Evolutionary conservation across 2,888 invertebrate species (phyloP).

Genomic region (Campaea margaritaria): DNA sequence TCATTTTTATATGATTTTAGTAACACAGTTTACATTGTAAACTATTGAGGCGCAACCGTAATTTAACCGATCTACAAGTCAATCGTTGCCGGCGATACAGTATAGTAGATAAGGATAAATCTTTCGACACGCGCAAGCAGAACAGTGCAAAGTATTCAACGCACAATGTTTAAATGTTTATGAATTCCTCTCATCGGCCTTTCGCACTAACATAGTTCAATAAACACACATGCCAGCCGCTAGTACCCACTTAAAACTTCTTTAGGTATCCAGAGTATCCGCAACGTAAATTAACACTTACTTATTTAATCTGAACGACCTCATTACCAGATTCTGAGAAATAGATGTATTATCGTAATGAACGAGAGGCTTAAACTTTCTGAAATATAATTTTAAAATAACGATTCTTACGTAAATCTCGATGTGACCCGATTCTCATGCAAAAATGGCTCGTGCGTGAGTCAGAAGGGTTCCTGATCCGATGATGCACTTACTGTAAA

Average conservation of each 20-base stretch:
- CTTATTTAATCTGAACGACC: slow-evolving; percentile 8
- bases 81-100: slow-evolving; percentile 51
- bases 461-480: slow-evolving; percentile 61
- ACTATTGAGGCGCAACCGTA: slow-evolving; percentile 29
- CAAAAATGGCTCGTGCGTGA: slow-evolving; percentile 63
- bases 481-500: slow-evolving; percentile 64
- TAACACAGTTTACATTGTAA: slow-evolving; percentile 5
- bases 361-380: slow-evolving; percentile 2
- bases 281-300: slow-evolving; percentile 4
- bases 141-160: slow-evolving; percentile 54
- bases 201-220: slow-evolving; percentile 65
- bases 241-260: slow-evolving; percentile 44
- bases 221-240: slow-evolving; percentile 63
- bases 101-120: slow-evolving; percentile 64
- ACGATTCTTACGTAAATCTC: slow-evolving; percentile 59
- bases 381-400: slow-evolving; percentile 45
- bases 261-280: slow-evolving; percentile 14
- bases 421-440: slow-evolving; percentile 64
- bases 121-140: slow-evolving; percentile 62
- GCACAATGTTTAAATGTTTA: slow-evolving; percentile 73
- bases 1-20: too few species aligned
- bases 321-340: slow-evolving; percentile 10
- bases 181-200: slow-evolving; percentile 70
- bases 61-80: slow-evolving; percentile 56
- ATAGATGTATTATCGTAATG: slow-evolving; percentile 16